phyloP scores from a whole-genome alignment of 2,797 vertebrate genomes.

The Melanotaenia pygmaea region DNA sequence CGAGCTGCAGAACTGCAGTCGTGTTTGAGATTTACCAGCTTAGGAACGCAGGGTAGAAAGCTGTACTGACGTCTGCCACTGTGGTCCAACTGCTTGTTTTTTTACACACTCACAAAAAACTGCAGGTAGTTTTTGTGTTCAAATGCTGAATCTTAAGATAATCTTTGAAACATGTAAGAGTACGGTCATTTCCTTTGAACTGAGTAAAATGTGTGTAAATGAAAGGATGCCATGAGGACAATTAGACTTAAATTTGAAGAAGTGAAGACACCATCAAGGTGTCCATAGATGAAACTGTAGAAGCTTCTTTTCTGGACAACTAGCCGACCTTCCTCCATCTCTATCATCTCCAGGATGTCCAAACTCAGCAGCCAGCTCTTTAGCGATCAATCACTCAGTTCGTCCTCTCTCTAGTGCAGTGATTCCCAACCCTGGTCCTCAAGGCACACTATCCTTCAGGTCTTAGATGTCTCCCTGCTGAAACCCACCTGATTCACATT shows the following conservation, averaged over 20 bases:
- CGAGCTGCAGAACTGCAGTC: slow-evolving; percentile 11
- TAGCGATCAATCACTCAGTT: not conserved
- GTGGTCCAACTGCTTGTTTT: slow-evolving; percentile 9
- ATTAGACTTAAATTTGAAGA: not conserved
- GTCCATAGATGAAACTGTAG: not conserved
- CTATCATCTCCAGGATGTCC: not conserved
- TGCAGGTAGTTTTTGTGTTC: too few species aligned
- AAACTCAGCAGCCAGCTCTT: not conserved
- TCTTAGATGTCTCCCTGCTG: too few species aligned
- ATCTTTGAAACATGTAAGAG: too few species aligned
- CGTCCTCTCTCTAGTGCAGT: too few species aligned
- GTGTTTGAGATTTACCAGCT: slow-evolving; percentile 62
- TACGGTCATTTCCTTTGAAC: not conserved
- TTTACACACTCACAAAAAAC: too few species aligned
- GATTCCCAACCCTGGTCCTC: too few species aligned
- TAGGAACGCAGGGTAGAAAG: slow-evolving; percentile 33
- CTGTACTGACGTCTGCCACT: slow-evolving; percentile 21
- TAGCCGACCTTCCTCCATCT: not conserved
- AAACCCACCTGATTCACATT: too few species aligned
- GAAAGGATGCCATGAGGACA: not conserved
- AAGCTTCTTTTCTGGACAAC: not conserved
- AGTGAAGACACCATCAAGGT: not conserved
- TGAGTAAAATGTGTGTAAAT: too few species aligned
- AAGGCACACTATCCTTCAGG: too few species aligned
- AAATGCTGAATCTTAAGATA: too few species aligned